Evolutionary conservation across 2,888 invertebrate genomes (phyloP).

Genomic region (Clanis bilineata): DNA sequence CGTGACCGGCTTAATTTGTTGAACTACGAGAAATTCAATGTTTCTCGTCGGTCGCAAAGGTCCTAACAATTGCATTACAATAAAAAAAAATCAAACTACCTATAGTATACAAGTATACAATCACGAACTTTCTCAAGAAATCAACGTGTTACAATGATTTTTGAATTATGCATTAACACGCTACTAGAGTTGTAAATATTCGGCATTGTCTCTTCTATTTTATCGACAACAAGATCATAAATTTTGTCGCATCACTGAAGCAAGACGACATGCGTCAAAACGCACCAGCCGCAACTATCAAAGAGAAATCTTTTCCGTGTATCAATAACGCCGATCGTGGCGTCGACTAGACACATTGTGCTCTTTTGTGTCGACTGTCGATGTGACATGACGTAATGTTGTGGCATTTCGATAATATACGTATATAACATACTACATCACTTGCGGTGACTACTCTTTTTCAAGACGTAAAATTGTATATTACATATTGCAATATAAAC

Average conservation of each 20-base stretch:
- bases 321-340: slow-evolving; percentile 72
- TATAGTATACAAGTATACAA: not conserved
- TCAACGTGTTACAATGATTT: not conserved
- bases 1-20: too few relatives aligned
- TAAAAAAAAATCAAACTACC: too few relatives aligned
- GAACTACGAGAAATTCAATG: too few relatives aligned
- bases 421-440: not conserved
- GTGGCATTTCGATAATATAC: slow-evolving; percentile 9
- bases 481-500: too few relatives aligned
- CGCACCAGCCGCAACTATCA: slow-evolving; percentile 79
- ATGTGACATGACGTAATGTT: slow-evolving; percentile 31
- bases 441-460: too few relatives aligned
- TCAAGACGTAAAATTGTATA: too few relatives aligned
- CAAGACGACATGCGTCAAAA: slow-evolving; percentile 68
- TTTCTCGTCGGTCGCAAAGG: too few relatives aligned
- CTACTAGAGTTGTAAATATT: not conserved
- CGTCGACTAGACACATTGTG: slow-evolving; percentile 68
- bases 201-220: not conserved
- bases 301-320: slow-evolving; percentile 84
- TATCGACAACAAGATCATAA: slow-evolving; percentile 22
- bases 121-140: too few relatives aligned
- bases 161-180: not conserved
- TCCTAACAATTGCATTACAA: too few relatives aligned
- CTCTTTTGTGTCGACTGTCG: slow-evolving; percentile 55
- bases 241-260: slow-evolving; percentile 30